phyloP scores from a whole-genome alignment of 1,140 invertebrate genomes.

The Drosophila teissieri region DNA sequence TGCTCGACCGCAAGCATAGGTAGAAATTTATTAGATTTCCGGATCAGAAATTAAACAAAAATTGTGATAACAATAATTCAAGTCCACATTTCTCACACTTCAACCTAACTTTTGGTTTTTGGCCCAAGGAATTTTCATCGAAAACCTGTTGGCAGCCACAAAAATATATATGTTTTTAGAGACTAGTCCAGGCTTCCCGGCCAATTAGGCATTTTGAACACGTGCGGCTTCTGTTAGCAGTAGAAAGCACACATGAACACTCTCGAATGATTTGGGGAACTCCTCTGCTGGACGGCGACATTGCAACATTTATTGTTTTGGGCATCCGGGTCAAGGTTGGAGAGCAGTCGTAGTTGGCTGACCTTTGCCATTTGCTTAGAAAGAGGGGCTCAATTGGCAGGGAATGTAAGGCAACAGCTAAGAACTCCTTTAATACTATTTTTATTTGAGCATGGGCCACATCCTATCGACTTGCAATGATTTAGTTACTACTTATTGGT shows the following conservation, averaged over 20 bases:
- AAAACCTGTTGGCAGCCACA: conserved; percentile 34
- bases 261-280: conserved; percentile 22
- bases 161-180: conserved; percentile 3
- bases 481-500: too few relatives aligned
- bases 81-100: conserved; percentile 12
- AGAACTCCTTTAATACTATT: too few relatives aligned
- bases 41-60: conserved; percentile 20
- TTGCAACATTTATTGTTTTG: conserved; percentile 39
- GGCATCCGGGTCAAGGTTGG: conserved; percentile 60
- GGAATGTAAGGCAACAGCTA: not conserved
- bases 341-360: conserved; percentile 26
- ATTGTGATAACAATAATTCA: conserved; percentile 43
- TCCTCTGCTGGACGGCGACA: conserved; percentile 37
- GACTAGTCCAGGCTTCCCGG: conserved; percentile 33
- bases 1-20: not conserved
- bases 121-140: conserved; percentile 8
- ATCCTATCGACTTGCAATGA: too few relatives aligned
- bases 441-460: too few relatives aligned
- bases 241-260: conserved; percentile 35
- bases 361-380: conserved; percentile 23
- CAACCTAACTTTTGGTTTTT: conserved; percentile 13
- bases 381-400: not conserved
- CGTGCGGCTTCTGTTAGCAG: conserved; percentile 57
- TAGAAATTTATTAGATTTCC: conserved; percentile 1
- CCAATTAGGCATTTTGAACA: conserved; percentile 71